phyloP scores from a whole-genome alignment of 2,113 vertebrate genomes.

The Riparia riparia region DNA sequence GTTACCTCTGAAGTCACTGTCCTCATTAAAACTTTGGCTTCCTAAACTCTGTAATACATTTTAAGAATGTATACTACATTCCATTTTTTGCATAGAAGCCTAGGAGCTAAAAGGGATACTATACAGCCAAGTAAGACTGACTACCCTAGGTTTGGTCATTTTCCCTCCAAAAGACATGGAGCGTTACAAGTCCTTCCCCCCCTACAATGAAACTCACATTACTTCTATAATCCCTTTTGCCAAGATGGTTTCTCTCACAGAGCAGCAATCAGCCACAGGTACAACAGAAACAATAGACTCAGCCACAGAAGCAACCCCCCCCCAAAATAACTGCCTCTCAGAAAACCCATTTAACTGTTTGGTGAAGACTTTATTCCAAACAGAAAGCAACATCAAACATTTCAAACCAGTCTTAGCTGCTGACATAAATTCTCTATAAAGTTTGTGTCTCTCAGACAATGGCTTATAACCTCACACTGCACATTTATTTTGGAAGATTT shows the following conservation, averaged over 20 bases:
- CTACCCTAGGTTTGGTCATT: background rate
- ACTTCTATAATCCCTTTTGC: background rate
- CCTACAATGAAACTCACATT: accelerated
- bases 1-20: constrained; percentile 34
- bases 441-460: background rate
- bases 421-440: background rate
- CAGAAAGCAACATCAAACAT: background rate
- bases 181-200: background rate
- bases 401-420: background rate
- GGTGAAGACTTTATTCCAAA: background rate
- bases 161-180: background rate
- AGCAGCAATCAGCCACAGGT: background rate
- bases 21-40: constrained; percentile 33
- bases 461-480: background rate
- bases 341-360: background rate
- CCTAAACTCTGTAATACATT: background rate
- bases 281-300: background rate
- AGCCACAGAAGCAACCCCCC: background rate
- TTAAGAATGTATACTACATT: background rate
- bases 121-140: background rate
- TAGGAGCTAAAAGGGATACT: background rate
- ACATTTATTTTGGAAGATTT: background rate
- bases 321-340: background rate
- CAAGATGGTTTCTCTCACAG: background rate
- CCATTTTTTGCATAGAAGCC: background rate